These are phyloP conservation scores for Lasioglossum leucozonium DNA, from an alignment of 2,888 invertebrate species.

Conservation along the genomic window DNA sequence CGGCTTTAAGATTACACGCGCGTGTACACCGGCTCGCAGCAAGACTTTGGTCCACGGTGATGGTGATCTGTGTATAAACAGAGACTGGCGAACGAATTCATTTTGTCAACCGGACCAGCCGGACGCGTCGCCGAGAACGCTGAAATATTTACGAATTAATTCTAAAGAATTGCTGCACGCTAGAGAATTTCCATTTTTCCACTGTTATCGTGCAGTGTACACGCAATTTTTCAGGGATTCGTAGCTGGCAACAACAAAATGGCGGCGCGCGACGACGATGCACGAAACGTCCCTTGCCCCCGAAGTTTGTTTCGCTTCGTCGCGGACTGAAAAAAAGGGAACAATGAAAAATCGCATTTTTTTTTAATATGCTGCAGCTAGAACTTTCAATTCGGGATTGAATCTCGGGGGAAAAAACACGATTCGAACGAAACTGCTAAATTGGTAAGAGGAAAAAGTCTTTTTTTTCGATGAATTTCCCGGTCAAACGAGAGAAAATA, in stretches of 20 bases:
- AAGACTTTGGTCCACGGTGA: background rate
- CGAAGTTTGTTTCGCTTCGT: background rate
- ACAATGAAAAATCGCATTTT: background rate
- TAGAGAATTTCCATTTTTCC: background rate
- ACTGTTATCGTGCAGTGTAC: background rate
- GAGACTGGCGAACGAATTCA: background rate
- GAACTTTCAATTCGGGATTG: background rate
- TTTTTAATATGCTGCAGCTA: background rate
- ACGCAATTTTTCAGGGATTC: background rate
- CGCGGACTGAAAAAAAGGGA: background rate
- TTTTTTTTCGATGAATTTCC: no score
- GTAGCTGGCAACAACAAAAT: background rate
- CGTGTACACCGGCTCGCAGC: background rate
- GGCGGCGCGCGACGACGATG: background rate
- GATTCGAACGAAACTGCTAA: background rate
- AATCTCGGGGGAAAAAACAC: background rate
- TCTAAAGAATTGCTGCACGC: background rate
- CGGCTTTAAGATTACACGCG: background rate
- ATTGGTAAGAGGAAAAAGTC: background rate
- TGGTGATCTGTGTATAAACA: background rate
- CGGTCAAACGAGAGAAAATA: background rate
- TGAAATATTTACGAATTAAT: background rate
- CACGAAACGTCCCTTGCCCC: background rate
- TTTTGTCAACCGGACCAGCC: background rate
- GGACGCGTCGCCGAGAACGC: background rate